Evolutionary conservation across 1,140 invertebrate genomes (phyloP), one percentile per base, ranked within the genome.

Genomic region (Agrypnia vestita): DNA sequence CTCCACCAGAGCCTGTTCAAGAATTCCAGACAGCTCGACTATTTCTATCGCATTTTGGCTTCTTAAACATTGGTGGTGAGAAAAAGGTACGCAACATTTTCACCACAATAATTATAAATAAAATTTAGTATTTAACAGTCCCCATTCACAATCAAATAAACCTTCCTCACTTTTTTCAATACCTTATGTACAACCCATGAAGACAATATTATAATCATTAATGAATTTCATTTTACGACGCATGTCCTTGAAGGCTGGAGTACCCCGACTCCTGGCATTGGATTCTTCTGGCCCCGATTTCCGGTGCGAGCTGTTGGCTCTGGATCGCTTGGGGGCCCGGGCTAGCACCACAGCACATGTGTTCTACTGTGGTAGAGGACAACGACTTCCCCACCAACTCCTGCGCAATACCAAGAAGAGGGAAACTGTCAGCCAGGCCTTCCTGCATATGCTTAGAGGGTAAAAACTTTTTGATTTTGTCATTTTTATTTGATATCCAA

Each of bases 21-120:
- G 96, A 98, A 85, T 98, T 98, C 87, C 96, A 98, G 90, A 98
- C 97, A 0, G 96, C 97, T 0, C 91, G 98, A 78, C 87, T 99
- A 0, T 97, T 99, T 86, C 89, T 99, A 1, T 97, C 97, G 13
- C 97, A 99, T 87, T 97, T 99, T 88, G 97, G 97, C 6, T 96
- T 98, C 84, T 89, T 98, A 0, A 94, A 95, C 82, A 91, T 96
- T 13, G 95, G 96, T 76, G 91, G 88, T 78, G 89, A 93, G 84
- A 89, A 88, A 82, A 89, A 88, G 86, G 88, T 89, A 85, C 12
- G n/a, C 9, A 12, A 12, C 59, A 62, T 76, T 19, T 44, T 75
- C n/a, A 64, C 7, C 0, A 12, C 15, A 25, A 67, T 35, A 3
- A 43, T 25, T 7, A n/a, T 7, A 64, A 1, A 15, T 75, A 4